Evolutionary conservation across 2,888 invertebrate species (phyloP), one percentile per base, ranked within the genome.

Genomic region (Archips crataeganus): DNA sequence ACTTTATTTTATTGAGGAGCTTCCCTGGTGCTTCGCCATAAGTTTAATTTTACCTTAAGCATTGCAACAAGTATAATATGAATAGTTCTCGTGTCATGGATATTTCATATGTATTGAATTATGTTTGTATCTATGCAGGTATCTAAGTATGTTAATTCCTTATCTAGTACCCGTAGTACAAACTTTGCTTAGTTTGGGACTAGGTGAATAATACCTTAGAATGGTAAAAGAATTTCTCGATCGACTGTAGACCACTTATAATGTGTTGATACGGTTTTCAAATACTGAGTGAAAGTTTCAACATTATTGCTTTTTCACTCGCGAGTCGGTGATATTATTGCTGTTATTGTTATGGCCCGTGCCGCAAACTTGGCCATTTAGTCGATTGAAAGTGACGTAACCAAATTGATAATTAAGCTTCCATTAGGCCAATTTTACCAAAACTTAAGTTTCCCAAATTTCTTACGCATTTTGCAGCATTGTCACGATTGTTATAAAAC

Each of bases 261-360:
- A 39, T 57, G 11, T 32, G 32, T 63, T 23, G 63, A 63, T 63
- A 13, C 32, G 13, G 32, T 63, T 63, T 11, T 51, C 10, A 51
- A 62, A 23, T 45, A 39, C 39, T 6, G 13, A 45, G 72, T 73
- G 67, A 73, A 73, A 73, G 68, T 68, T 68, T 36, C 9, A 32
- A 57, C 68, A 63, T 63, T 10, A 23, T 36, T 47, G 49, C 47
- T 11, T 47, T 60, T 72, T 8, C 51, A 70, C 15, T 32, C 32
- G 23, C 9, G 49, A n/a, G n/a, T n/a, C n/a, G 49, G 57, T 57
- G 57, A 57, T 57, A 57, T 57, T 57, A 32, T 45, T 45, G 45
- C 57, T 57, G 57, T 42, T 51, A 73, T 73, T 59, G 63, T 68
- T 45, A 68, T 62, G 62, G 54, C 23, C 54, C 34, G 47, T 68